phyloP scores from a whole-genome alignment of 2,113 vertebrate genomes.

The Lepus europaeus region DNA sequence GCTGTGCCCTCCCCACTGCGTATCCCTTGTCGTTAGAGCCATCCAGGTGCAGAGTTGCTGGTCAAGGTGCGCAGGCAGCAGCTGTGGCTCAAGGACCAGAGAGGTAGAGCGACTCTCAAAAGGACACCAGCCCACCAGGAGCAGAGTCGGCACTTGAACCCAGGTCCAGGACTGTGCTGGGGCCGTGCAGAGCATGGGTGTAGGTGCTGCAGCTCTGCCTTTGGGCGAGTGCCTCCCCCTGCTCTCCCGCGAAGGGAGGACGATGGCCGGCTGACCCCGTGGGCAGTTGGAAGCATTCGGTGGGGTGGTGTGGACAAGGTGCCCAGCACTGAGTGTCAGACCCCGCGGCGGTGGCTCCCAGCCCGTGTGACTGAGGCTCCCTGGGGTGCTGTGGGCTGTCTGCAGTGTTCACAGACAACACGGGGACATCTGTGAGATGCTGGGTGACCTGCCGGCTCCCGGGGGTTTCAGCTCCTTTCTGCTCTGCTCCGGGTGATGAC shows the following conservation, averaged over 20 bases:
- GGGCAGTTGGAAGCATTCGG: neutral
- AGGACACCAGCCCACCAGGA: neutral
- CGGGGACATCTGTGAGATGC: fast-evolving
- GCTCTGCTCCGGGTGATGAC: neutral
- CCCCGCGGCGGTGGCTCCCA: neutral
- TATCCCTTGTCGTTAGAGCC: neutral
- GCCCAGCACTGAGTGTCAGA: neutral
- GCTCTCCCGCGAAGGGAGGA: neutral
- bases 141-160: neutral
- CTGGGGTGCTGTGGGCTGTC: fast-evolving
- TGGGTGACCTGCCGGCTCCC: neutral
- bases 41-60: neutral
- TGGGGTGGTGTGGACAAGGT: neutral
- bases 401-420: neutral
- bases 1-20: neutral
- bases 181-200: neutral
- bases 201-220: neutral
- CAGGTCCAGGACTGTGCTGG: neutral
- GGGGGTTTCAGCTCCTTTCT: neutral
- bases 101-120: neutral
- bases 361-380: fast-evolving
- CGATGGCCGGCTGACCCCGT: fast-evolving
- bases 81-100: neutral
- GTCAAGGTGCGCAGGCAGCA: neutral
- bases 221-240: neutral